Base-by-base conservation (phyloP, 2,113 vertebrate genomes). In the Percina caprodes region DNA sequence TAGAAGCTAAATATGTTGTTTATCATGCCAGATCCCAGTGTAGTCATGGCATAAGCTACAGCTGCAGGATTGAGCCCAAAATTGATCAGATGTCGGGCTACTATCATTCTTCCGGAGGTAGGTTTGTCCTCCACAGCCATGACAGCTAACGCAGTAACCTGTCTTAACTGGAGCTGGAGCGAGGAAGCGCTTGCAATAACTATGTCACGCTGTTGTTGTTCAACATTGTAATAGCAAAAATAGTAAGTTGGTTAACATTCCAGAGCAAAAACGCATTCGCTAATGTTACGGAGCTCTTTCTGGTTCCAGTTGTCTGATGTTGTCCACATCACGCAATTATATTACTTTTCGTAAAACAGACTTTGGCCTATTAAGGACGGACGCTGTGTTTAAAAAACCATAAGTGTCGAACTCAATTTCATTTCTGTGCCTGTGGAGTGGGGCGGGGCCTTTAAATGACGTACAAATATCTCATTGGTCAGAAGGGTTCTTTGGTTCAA, bases 1-100 rank as follows among this genome's bases (percentile, higher is more conserved):
- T 99, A 99, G 93, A 99, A 99, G 87, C 92, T 96, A 81, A 98
- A 99, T 83, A 98, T 94, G 33, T 95, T 97, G 91, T 96, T 98
- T 90, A 98, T 96, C 96, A 97, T 97, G 61, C 91, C 88, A 46
- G 96, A 91, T 4, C 97, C 97, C 30, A 99, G 91, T 0, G 96
- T 97, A 15, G 97, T 97, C 96, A 97, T 96, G 67, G 95, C 95
- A 86, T 97, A 98, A 10, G 97, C 96, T 86, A 97, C 49, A 0
- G 96, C 95, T 69, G 92, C 94, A 12, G 89, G 82, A 51, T 97
- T 94, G 63, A 96, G 77, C 65, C 92, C 91, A 51, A 85, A n/a
- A 5, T 18, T 52, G 1, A 71, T 26, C 10, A 93, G 81, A n/a
- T 70, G 21, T 60, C 85, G 93, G 92, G 94, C 91, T 35, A 90